A percentile compares a stretch with the other conserved stretches of the same genome.
phyloP scores from a whole-genome alignment of 2,888 invertebrate genomes.

The Sarcophaga variegata region DNA sequence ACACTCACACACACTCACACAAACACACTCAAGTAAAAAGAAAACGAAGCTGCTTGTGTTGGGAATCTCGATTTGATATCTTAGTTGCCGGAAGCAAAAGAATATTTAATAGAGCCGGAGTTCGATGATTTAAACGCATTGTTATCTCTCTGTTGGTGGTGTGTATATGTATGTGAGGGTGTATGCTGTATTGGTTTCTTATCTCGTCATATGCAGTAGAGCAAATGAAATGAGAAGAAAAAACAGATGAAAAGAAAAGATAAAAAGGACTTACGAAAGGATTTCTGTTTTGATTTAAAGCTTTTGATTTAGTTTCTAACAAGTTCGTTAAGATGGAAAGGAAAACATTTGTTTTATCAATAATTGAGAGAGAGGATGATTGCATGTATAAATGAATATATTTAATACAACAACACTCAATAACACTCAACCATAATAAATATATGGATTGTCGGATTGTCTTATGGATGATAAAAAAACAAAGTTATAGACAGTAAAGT shows the following conservation, averaged over 20 bases:
- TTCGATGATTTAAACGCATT: conserved; percentile 27
- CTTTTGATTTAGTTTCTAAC: conserved; percentile 54
- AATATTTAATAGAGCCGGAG: conserved; percentile 24
- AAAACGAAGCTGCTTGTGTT: conserved; percentile 11
- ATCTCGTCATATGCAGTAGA: conserved; percentile 27
- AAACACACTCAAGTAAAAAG: background rate
- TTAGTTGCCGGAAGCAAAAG: conserved; percentile 41
- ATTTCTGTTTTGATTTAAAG: conserved; percentile 57
- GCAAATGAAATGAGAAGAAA: background rate
- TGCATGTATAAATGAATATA: conserved; percentile 55
- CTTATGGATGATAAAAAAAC: no score
- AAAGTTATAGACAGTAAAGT: no score
- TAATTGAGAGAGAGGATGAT: conserved; percentile 51
- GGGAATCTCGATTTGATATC: conserved; percentile 43
- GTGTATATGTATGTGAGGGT: background rate
- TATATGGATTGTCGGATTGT: no score
- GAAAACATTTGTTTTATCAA: conserved; percentile 56
- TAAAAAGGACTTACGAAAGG: conserved; percentile 56
- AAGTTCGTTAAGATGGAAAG: conserved; percentile 47
- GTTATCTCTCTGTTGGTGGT: background rate
- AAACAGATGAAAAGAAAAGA: background rate
- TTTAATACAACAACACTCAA: conserved; percentile 44
- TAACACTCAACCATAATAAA: no score
- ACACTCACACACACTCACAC: background rate
- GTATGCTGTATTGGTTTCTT: conserved; percentile 22